phyloP scores from a whole-genome alignment of 1,140 invertebrate genomes.

The Mactra quadrangularis region DNA sequence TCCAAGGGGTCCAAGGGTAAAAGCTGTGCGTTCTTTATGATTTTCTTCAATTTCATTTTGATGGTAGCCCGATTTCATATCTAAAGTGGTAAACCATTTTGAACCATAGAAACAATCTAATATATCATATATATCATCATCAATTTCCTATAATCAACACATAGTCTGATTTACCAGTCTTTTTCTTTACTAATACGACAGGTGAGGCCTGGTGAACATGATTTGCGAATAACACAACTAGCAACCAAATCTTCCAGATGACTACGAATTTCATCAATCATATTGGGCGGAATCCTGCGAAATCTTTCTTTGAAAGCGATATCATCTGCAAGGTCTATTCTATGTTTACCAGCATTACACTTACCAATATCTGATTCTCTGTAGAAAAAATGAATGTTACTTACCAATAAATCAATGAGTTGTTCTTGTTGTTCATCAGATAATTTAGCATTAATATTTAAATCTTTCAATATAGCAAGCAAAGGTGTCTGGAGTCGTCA shows the following conservation, averaged over 20 bases:
- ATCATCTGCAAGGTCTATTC: slow-evolving; percentile 24
- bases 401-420: not conserved
- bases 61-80: slow-evolving; percentile 5
- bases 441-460: not conserved
- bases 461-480: not conserved
- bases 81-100: not conserved
- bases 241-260: not conserved
- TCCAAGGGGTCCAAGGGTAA: slow-evolving; percentile 9
- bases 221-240: slow-evolving; percentile 24
- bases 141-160: slow-evolving; percentile 28
- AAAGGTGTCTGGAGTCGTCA: not conserved
- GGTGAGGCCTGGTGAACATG: slow-evolving; percentile 30
- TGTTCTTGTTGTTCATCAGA: not conserved
- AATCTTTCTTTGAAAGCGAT: slow-evolving; percentile 1
- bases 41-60: slow-evolving; percentile 1
- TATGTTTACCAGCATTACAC: not conserved
- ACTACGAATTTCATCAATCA: slow-evolving; percentile 22
- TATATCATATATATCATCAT: slow-evolving; percentile 84
- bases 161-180: slow-evolving; percentile 70
- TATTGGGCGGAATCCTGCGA: not conserved
- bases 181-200: slow-evolving; percentile 64
- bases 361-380: not conserved
- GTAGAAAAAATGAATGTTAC: not conserved
- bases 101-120: slow-evolving; percentile 77
- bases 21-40: slow-evolving; percentile 9